A percentile compares a stretch with the other conserved stretches of the same genome.
Evolutionary conservation across 2,888 invertebrate genomes (phyloP).

Genomic region (Amitus sp.): DNA sequence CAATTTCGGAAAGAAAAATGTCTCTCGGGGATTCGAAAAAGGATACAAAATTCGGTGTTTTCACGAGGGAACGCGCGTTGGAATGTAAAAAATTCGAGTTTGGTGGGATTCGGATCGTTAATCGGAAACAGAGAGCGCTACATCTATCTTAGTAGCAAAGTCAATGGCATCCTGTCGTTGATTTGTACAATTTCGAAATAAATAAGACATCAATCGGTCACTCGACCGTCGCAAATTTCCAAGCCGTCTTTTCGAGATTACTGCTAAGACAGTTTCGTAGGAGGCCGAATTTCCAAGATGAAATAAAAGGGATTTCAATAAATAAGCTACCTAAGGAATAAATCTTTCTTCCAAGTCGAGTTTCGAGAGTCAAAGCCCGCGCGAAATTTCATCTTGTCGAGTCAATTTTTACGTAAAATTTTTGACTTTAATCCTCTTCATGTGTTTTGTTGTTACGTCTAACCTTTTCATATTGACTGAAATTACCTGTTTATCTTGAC

Average conservation of each 20-base stretch:
- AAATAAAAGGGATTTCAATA: conserved; percentile 61
- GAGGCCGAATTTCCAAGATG: conserved; percentile 44
- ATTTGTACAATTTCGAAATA: not conserved
- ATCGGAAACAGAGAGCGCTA: conserved; percentile 2
- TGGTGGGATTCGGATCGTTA: not conserved
- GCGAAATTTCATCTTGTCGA: not conserved
- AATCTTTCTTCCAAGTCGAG: conserved; percentile 47
- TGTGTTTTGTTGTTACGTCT: too few relatives aligned
- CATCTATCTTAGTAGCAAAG: conserved; percentile 1
- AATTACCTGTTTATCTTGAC: too few relatives aligned
- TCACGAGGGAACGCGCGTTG: not conserved
- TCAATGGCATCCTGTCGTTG: too few relatives aligned
- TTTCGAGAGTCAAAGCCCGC: conserved; percentile 41
- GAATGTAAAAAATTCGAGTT: not conserved
- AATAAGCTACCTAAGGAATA: conserved; percentile 63
- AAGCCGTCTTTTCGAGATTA: not conserved
- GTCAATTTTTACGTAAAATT: too few relatives aligned
- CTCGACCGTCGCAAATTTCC: too few relatives aligned
- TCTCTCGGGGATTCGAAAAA: too few relatives aligned
- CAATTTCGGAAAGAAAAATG: conserved; percentile 3
- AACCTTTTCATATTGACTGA: too few relatives aligned
- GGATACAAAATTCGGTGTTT: not conserved
- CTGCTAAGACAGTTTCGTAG: conserved; percentile 17
- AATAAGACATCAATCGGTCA: too few relatives aligned
- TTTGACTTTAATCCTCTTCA: too few relatives aligned